These are phyloP conservation scores for Tillus elongatus DNA, from an alignment of 2,888 invertebrate genomes.

Conservation along the genomic window DNA sequence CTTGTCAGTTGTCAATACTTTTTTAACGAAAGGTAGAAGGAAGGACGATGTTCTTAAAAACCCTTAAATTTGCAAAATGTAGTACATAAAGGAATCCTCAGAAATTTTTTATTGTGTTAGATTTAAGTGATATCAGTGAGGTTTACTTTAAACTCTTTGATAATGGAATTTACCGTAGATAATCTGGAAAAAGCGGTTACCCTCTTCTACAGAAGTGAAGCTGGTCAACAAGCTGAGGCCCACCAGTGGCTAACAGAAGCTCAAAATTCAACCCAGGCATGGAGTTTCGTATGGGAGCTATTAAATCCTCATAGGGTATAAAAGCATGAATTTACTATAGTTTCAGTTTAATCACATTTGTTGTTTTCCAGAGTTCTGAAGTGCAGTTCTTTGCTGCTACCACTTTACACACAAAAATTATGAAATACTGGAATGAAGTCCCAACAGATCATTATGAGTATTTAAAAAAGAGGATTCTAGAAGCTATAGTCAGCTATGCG, in stretches of 20 bases:
- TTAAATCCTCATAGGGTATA: conserved; percentile 70
- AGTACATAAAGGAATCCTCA: too few relatives aligned
- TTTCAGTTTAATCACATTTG: conserved; percentile 2
- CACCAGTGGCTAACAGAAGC: conserved; percentile 80
- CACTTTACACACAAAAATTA: conserved; percentile 78
- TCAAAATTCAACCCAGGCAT: conserved; percentile 79
- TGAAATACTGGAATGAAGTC: conserved; percentile 80
- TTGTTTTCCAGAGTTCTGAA: conserved; percentile 61
- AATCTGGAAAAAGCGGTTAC: conserved; percentile 61
- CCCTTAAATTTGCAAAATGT: too few relatives aligned
- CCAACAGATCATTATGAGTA: conserved; percentile 69
- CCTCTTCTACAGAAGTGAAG: conserved; percentile 54
- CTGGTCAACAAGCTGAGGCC: conserved; percentile 63
- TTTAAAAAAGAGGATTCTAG: conserved; percentile 67
- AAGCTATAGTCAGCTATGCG: conserved; percentile 66
- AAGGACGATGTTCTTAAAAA: too few relatives aligned
- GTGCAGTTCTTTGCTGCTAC: conserved; percentile 92
- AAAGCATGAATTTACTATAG: neutral
- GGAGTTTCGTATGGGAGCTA: conserved; percentile 88
- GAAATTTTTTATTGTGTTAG: too few relatives aligned
- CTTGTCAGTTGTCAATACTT: too few relatives aligned
- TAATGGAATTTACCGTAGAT: conserved; percentile 55
- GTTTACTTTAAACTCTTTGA: too few relatives aligned
- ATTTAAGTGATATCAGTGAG: too few relatives aligned
- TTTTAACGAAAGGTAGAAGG: too few relatives aligned